These are phyloP conservation scores for Brachylomia viminalis DNA, from an alignment of 2,888 invertebrate genomes.

Conservation along the genomic window DNA sequence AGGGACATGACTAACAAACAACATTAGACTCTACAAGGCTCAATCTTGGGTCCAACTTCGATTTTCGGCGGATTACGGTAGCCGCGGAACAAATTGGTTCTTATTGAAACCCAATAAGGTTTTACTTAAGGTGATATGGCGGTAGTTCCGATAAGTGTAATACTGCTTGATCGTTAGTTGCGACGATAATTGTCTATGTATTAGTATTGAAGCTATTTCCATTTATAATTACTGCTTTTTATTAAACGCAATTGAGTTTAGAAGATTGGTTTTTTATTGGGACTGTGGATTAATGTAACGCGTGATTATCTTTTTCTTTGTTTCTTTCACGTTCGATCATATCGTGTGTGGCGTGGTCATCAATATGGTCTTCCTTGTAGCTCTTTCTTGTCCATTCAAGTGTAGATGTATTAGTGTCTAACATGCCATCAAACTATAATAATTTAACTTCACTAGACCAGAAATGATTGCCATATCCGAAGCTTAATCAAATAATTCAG, in stretches of 20 bases:
- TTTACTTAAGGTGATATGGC: constrained; percentile 61
- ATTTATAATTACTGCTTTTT: constrained; percentile 63
- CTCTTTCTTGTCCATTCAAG: constrained; percentile 42
- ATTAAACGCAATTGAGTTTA: constrained; percentile 51
- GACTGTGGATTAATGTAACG: constrained; percentile 43
- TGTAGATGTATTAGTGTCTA: constrained; percentile 51
- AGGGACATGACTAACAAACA: constrained; percentile 41
- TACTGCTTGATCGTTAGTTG: constrained; percentile 71
- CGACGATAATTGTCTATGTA: constrained; percentile 68
- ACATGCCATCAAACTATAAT: constrained; percentile 57
- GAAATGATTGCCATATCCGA: constrained; percentile 58
- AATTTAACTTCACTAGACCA: constrained; percentile 62
- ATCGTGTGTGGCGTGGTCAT: constrained; percentile 34
- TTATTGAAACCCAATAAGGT: constrained; percentile 71
- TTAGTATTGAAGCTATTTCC: constrained; percentile 63
- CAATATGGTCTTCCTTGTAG: constrained; percentile 38
- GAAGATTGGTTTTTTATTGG: constrained; percentile 61
- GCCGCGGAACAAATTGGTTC: constrained; percentile 69
- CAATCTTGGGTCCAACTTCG: constrained; percentile 36
- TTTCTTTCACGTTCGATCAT: constrained; percentile 42
- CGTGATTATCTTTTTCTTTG: constrained; percentile 45
- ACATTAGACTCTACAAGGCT: constrained; percentile 64
- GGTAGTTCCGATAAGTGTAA: constrained; percentile 72
- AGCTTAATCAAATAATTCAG: constrained; percentile 61
- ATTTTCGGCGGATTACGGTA: constrained; percentile 34